Base-by-base conservation (phyloP, 2,797 vertebrate genomes). In the Ibycter americanus region DNA sequence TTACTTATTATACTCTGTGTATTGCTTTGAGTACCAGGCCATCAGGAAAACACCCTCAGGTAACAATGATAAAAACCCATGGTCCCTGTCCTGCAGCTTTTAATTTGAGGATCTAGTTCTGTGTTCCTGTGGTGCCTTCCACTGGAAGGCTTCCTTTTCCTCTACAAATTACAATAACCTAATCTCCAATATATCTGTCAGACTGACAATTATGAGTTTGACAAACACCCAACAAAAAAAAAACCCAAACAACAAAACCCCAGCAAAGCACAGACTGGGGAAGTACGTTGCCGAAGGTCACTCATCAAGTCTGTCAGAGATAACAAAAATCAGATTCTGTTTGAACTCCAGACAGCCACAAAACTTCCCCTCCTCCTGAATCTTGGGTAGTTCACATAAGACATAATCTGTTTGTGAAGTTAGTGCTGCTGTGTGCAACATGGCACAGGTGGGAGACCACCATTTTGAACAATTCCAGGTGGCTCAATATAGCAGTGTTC, bases 161-260 rank as follows among this genome's bases (percentile, higher is more conserved):
- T 67, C 66, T 49, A 15, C 36, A 62, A 18, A 63, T 62, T 49
- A 15, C 36, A 62, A 18, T 6, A 16, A 71, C n/a, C 13, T 63
- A 20, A 76, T 40, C 25, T 49, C 46, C 44, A 58, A 21, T 25
- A 67, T 5, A 38, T 8, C 29, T n/a, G 27, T 21, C 36, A 82
- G 55, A 19, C 16, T 67, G 65, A 38, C 22, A 78, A 40, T 49
- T 36, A 56, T 12, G 16, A 56, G 21, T 22, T 54, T 46, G 8
- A 54, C 6, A 80, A 86, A 83, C 8, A 52, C 2, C 1, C 14
- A 34, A 56, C 5, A 4, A 31, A 70, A 79, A 51, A 26, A 5
- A 0, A n/a, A n/a, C n/a, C 2, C 42, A 31, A 6, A 8, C 9
- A 23, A 17, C 4, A 19, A 56, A 40, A 47, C 62, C 63, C 19